A percentile compares a stretch with the other conserved stretches of the same genome.
phyloP scores from a whole-genome alignment of 2,113 vertebrate species.

The Piaya cayana region DNA sequence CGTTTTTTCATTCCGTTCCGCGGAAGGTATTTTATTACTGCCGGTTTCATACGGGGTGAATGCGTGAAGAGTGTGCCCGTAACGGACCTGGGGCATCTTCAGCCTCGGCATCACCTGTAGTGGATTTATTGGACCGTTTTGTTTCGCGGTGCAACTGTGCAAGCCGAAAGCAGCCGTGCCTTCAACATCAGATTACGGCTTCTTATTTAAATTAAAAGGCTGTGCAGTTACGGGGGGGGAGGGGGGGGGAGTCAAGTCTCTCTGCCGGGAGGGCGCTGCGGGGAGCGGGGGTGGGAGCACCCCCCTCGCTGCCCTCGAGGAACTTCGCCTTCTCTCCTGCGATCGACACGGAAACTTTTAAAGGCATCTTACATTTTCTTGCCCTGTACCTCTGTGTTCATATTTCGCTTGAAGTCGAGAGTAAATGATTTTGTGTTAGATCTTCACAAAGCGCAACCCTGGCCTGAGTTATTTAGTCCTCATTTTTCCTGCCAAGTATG shows the following conservation, averaged over 20 bases:
- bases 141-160: fast-evolving
- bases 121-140: not conserved
- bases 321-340: not conserved
- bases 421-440: not conserved
- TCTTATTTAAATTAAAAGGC: not conserved
- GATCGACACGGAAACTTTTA: not conserved
- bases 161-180: not conserved
- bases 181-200: not conserved
- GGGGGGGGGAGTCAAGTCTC: too few species aligned
- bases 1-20: fast-evolving
- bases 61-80: not conserved
- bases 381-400: not conserved
- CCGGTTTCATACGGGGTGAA: not conserved
- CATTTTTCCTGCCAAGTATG: not conserved
- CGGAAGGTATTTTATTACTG: too few species aligned
- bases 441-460: not conserved
- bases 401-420: not conserved
- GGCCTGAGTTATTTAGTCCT: not conserved
- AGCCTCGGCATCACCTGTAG: too few species aligned
- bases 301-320: not conserved
- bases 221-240: not conserved
- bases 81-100: fast-evolving
- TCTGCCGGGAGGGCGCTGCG: too few species aligned
- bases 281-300: not conserved
- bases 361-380: not conserved